Base-by-base conservation (phyloP, 1,140 invertebrate genomes). In the Lepidurus packardi region DNA sequence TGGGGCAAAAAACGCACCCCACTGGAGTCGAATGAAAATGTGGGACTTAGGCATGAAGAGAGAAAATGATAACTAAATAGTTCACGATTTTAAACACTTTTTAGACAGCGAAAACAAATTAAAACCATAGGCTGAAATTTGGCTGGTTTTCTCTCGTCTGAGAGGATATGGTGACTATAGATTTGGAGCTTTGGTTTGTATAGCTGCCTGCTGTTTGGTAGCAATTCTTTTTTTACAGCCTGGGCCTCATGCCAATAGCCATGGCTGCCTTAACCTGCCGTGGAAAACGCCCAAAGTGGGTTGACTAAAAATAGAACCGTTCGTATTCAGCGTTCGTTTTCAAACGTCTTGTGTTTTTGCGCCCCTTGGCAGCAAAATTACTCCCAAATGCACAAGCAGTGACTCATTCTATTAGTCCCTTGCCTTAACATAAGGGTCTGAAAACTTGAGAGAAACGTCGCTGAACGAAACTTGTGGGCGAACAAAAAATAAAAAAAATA, bases 11-110 rank as follows among this genome's bases (percentile, higher is more conserved):
- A 75, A 73, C 25, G 43, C 75, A 76, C 81, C 81, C 75, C 75
- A 73, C 73, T 74, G 77, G n/a, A 81, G 77, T 45, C 80, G 75
- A 43, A 81, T 81, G 45, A 78, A 79, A 78, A 80, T 78, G 45
- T 76, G 76, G 7, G 81, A 80, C 65, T 80, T 81, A 13, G 77
- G 80, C 81, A 81, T 81, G 76, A 34, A 34, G 3, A 34, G 2
- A 34, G 34, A 34, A 34, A 34, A 34, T 2, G 34, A 4, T 3
- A 34, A 34, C 3, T 34, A 34, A 34, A 34, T 4, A 34, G 34
- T 34, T 4, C 34, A 34, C 34, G 34, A 34, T 34, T 34, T 34
- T 34, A 34, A 34, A 4, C 34, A 34, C 34, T 34, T 34, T 34
- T 4, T 34, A 34, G 3, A 34, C 34, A 34, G 34, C 34, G 2